phyloP scores from a whole-genome alignment of 2,797 vertebrate genomes.

The Poecilia picta region DNA sequence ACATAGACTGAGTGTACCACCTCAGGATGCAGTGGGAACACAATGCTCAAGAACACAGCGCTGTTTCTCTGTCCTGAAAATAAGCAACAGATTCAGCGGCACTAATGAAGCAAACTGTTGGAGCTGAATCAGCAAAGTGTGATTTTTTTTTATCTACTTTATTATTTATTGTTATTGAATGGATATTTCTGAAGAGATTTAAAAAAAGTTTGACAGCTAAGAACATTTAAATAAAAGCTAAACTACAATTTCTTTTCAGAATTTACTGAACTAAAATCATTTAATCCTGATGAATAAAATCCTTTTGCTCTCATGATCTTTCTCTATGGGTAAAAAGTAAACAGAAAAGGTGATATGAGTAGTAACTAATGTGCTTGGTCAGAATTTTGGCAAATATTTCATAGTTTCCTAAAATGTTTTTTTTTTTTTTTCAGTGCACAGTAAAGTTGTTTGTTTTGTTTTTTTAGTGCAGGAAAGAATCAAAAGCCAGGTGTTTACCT shows the following conservation, averaged over 20 bases:
- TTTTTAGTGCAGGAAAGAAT: background rate
- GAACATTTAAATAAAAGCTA: background rate
- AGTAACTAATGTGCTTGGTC: background rate
- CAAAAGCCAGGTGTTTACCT: background rate
- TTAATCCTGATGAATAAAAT: background rate
- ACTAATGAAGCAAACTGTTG: background rate
- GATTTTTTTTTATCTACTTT: background rate
- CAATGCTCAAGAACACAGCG: conserved; percentile 13
- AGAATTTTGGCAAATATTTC: background rate
- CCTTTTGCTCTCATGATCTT: background rate
- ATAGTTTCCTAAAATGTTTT: background rate
- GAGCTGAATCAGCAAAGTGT: background rate
- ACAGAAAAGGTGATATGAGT: background rate
- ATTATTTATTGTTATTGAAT: background rate
- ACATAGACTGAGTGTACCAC: conserved; percentile 11
- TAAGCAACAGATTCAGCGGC: conserved; percentile 14
- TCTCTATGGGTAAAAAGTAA: background rate
- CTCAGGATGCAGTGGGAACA: conserved; percentile 57
- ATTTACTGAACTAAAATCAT: background rate
- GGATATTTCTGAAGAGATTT: background rate
- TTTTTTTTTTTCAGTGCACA: background rate
- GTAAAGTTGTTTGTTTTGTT: background rate
- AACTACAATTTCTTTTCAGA: background rate
- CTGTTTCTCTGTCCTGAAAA: conserved; percentile 36
- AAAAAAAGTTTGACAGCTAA: background rate